Conservation (phyloP, 2,888 invertebrate species). For the Alloscopus bannaensis region DNA sequence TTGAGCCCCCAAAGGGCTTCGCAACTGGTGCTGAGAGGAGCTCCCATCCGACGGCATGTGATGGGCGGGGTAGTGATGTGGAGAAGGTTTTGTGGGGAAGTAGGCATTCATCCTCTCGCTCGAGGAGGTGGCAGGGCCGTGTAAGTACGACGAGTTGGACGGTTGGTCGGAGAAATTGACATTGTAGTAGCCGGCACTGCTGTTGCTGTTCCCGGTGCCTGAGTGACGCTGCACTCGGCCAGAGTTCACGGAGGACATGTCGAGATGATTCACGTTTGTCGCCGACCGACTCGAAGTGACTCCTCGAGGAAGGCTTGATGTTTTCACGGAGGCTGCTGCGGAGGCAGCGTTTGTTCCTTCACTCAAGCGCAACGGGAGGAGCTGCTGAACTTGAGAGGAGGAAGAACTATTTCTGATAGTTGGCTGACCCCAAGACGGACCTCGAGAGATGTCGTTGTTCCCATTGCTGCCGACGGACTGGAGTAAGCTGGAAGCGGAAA, state of each 20-base stretch:
- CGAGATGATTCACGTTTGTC: conserved; percentile 66
- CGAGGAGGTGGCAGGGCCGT: conserved; percentile 59
- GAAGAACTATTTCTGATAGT: conserved; percentile 50
- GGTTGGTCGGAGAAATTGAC: conserved; percentile 29
- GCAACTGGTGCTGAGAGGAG: neutral
- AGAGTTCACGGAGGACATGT: conserved; percentile 60
- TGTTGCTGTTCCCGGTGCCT: conserved; percentile 31
- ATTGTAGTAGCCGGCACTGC: neutral
- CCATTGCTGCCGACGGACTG: conserved; percentile 33
- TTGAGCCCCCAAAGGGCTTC: conserved; percentile 7
- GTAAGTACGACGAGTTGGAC: conserved; percentile 65
- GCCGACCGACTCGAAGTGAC: conserved; percentile 69
- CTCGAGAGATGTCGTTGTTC: conserved; percentile 17
- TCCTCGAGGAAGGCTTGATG: conserved; percentile 72
- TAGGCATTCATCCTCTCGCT: conserved; percentile 58
- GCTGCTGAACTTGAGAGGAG: conserved; percentile 69
- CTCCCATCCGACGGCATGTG: conserved; percentile 14
- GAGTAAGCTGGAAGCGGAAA: conserved; percentile 47
- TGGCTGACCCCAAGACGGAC: conserved; percentile 54
- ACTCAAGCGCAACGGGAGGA: conserved; percentile 71
- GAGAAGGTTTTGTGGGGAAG: conserved; percentile 22
- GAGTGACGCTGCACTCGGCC: conserved; percentile 62
- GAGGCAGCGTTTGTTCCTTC: conserved; percentile 61
- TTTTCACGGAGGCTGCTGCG: conserved; percentile 55
- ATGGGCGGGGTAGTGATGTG: conserved; percentile 22